Evolutionary conservation across 2,113 vertebrate species (phyloP), one percentile per base, ranked within the genome.

Genomic region (Rattus rattus): DNA sequence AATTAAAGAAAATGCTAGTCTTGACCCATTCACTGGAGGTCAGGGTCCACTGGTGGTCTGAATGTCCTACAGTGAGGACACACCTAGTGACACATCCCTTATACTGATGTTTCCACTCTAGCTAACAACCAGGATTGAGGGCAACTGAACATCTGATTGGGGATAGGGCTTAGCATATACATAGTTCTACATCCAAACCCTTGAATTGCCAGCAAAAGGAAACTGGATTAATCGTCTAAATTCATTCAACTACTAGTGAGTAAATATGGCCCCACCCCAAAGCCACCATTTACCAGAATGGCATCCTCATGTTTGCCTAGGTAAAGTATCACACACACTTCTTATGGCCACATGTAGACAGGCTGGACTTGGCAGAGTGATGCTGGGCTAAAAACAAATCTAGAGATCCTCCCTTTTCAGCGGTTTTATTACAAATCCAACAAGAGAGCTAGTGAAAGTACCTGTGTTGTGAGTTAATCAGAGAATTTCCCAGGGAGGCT

Each of bases 391-490:
- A 91, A 80, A 94, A 52, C 9, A 70, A 26, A 69, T 63, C 85
- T 52, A 8, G 30, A 87, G 22, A 52, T 30, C 19, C 61, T 89
- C 39, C 14, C 39, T 63, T 11, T 88, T 91, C 20, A 26, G 5
- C 17, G 61, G 43, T 81, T 77, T 52, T 11, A 5, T 77, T 85
- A 75, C 72, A 54, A 54, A 91, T 77, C 52, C 69, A 90, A 92
- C 20, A 81, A 65, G 79, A 72, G 61, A 43, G 61, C 81, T 26
- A 33, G 13, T 56, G 43, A 95, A n/a, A 97, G 94, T 94, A 20
- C 56, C 49, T 30, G 24, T 65, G 90, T 96, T 91, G 95, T 1
- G 20, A 33, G 84, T 22, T 88, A 28, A n/a, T 79, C 75, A 96
- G 94, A 95, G 84, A 61, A 5, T 67, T 47, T 52, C n/a, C 85